Percentiles rank a stretch among this genome's conserved stretches.
phyloP scores from a whole-genome alignment of 2,888 invertebrate species.

The Volucella zonaria region DNA sequence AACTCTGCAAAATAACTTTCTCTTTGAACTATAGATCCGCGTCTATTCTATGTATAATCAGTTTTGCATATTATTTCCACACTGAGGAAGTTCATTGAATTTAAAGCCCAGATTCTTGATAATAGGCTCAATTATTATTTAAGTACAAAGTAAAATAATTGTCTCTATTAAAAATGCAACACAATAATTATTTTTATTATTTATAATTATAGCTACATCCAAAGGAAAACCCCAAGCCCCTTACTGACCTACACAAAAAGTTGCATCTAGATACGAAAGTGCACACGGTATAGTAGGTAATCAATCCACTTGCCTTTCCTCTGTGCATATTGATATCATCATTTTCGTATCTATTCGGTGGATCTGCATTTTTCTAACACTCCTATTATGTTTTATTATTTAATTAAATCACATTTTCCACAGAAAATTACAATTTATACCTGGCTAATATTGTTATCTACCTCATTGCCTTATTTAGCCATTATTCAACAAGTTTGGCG shows the following conservation, averaged over 20 bases:
- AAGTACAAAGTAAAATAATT: constrained; percentile 3
- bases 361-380: not conserved
- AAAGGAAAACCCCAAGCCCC: not conserved
- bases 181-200: constrained; percentile 9
- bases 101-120: not conserved
- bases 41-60: too few species aligned
- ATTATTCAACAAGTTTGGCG: constrained; percentile 2
- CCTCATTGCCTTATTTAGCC: not conserved
- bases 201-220: constrained; percentile 21
- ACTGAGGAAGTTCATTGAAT: not conserved
- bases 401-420: constrained; percentile 36
- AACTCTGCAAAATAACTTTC: too few species aligned
- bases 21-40: too few species aligned
- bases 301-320: not conserved
- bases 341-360: not conserved
- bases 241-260: not conserved
- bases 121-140: not conserved
- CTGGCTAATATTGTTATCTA: not conserved
- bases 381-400: constrained; percentile 40
- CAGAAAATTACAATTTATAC: constrained; percentile 50
- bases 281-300: too few species aligned
- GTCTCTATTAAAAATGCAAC: constrained; percentile 1
- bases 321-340: too few species aligned
- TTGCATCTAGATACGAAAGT: too few species aligned
- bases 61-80: too few species aligned